Percentiles rank a stretch among this genome's conserved stretches.
phyloP scores from a whole-genome alignment of 2,797 vertebrate genomes.

The Macropodus opercularis region DNA sequence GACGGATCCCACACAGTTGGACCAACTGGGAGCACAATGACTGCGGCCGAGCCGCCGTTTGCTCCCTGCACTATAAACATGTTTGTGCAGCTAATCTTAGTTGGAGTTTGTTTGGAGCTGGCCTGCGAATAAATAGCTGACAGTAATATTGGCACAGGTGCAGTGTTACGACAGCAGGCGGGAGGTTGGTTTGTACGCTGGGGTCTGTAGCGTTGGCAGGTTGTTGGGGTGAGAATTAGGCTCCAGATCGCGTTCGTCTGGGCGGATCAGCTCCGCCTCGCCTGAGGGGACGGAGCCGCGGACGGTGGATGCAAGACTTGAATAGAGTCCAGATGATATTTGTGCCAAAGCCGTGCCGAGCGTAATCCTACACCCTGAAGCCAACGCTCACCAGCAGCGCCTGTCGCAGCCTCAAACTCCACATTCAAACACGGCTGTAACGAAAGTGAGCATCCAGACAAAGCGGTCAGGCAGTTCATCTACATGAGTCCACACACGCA shows the following conservation, averaged over 20 bases:
- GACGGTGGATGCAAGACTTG: constrained; percentile 10
- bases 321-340: constrained; percentile 38
- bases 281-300: constrained; percentile 32
- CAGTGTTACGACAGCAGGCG: constrained; percentile 24
- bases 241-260: too few species aligned
- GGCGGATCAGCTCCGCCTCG: constrained; percentile 55
- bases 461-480: not conserved
- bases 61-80: constrained; percentile 48
- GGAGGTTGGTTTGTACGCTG: constrained; percentile 15
- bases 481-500: not conserved
- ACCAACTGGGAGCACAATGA: constrained; percentile 29
- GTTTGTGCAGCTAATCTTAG: constrained; percentile 65
- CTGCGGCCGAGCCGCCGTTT: too few species aligned
- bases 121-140: constrained; percentile 37
- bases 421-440: not conserved
- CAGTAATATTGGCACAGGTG: constrained; percentile 52
- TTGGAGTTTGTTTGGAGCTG: constrained; percentile 32
- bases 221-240: too few species aligned
- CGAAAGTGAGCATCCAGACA: constrained; percentile 11
- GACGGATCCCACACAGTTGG: constrained; percentile 46
- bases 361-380: constrained; percentile 42
- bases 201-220: constrained; percentile 2
- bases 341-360: constrained; percentile 45
- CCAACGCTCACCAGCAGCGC: constrained; percentile 41
- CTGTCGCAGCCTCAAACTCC: constrained; percentile 20